A percentile compares a stretch with the other conserved stretches of the same genome.
These are phyloP conservation scores for Cryptoblepharus egeriae DNA, from an alignment of 2,797 vertebrate genomes.

Conservation along the genomic window DNA sequence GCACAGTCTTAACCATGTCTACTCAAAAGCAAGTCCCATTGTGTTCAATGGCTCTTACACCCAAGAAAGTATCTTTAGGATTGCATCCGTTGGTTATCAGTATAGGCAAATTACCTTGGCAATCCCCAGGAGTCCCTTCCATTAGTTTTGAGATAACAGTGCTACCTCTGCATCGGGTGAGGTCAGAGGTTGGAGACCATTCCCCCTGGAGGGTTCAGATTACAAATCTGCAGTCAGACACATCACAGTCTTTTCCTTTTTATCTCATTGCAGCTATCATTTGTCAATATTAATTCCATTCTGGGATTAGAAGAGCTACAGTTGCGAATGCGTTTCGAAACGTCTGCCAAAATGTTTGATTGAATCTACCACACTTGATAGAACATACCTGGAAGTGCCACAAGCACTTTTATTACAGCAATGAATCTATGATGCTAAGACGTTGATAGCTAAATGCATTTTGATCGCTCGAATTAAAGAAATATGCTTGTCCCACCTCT, in stretches of 20 bases:
- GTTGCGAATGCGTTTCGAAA: neutral
- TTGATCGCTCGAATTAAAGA: neutral
- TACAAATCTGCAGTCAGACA: neutral
- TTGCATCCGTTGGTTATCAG: too few species aligned
- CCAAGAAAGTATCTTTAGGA: too few species aligned
- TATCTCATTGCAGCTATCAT: neutral
- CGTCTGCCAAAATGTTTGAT: neutral
- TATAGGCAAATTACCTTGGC: neutral
- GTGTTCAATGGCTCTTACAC: too few species aligned
- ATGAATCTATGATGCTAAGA: neutral
- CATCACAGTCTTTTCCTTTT: neutral
- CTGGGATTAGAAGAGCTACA: neutral
- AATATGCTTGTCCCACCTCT: neutral
- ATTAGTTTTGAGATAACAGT: neutral
- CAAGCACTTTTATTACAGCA: too few species aligned
- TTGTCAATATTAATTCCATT: neutral
- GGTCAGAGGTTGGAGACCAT: neutral
- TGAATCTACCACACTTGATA: neutral
- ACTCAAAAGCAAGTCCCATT: too few species aligned
- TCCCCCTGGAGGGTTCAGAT: slow-evolving; percentile 3
- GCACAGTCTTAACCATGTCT: too few species aligned
- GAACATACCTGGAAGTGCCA: neutral
- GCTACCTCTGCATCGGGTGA: neutral
- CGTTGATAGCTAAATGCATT: too few species aligned
- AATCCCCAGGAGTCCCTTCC: neutral